A percentile compares a stretch with the other conserved stretches of the same genome.
Conservation (phyloP, 2,113 vertebrate species). For the Dissostichus mawsoni region DNA sequence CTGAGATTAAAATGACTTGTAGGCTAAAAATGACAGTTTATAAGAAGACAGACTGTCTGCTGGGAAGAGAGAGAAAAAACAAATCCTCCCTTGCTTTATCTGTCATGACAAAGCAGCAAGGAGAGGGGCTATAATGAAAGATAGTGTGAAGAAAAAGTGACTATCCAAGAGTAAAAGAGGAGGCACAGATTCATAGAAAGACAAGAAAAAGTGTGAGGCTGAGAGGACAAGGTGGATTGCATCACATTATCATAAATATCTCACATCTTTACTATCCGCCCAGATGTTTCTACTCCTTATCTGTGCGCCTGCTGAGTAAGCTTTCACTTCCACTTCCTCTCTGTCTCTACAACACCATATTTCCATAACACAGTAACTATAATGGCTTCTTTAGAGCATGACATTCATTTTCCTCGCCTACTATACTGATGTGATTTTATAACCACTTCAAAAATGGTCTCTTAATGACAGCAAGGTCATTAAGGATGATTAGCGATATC, state of each 20-base stretch:
- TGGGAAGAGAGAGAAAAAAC: conserved; percentile 45
- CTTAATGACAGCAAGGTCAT: conserved; percentile 58
- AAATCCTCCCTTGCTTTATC: conserved; percentile 61
- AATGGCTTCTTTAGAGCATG: conserved; percentile 23
- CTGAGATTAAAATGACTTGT: conserved; percentile 63
- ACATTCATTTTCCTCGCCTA: conserved; percentile 31
- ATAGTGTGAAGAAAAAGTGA: conserved; percentile 40
- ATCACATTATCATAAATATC: conserved; percentile 54
- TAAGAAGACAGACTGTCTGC: conserved; percentile 62
- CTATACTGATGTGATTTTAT: conserved; percentile 48
- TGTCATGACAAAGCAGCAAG: conserved; percentile 53
- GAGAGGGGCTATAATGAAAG: conserved; percentile 35
- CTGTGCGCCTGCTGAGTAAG: conserved; percentile 20
- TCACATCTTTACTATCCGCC: conserved; percentile 23
- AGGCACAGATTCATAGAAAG: conserved; percentile 53
- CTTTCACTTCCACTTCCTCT: conserved; percentile 48
- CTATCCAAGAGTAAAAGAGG: conserved; percentile 63
- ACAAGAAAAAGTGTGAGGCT: background rate
- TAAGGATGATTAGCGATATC: conserved; percentile 48
- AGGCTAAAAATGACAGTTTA: conserved; percentile 68
- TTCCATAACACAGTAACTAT: conserved; percentile 9
- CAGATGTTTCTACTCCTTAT: conserved; percentile 57
- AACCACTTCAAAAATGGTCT: conserved; percentile 47
- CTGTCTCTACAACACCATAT: background rate
- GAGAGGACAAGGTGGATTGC: conserved; percentile 38